Conservation (phyloP, 2,797 vertebrate genomes). For the Lindbergichthys nudifrons region DNA sequence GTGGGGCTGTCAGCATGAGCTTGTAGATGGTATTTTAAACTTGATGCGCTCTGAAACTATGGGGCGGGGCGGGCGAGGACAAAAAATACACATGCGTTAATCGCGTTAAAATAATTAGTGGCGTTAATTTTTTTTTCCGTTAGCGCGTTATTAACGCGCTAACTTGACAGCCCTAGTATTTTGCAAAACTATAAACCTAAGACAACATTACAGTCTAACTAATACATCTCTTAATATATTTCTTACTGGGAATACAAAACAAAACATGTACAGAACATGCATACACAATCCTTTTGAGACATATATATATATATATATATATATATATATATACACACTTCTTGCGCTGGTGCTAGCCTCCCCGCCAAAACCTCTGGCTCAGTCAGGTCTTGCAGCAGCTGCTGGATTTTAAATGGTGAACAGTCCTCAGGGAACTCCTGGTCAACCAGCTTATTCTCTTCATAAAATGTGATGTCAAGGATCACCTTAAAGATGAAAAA, state of each 20-base stretch:
- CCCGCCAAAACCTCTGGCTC: conserved; percentile 92
- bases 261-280: background rate
- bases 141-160: no score
- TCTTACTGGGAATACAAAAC: background rate
- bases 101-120: no score
- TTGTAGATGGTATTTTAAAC: no score
- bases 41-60: no score
- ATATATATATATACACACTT: conserved; percentile 76
- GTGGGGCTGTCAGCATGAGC: no score
- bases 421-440: conserved; percentile 94
- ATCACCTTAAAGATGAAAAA: conserved; percentile 85
- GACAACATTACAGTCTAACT: background rate
- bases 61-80: no score
- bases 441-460: conserved; percentile 96
- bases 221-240: background rate
- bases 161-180: no score
- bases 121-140: no score
- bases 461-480: conserved; percentile 95
- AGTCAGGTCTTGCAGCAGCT: conserved; percentile 90
- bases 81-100: no score
- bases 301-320: conserved; percentile 5
- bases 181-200: background rate
- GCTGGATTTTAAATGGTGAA: conserved; percentile 92
- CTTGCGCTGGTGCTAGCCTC: conserved; percentile 85
- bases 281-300: background rate